A percentile compares a stretch with the other conserved stretches of the same genome.
Evolutionary conservation across 1,140 invertebrate species (phyloP).

Genomic region (Macrobrachium nipponense): DNA sequence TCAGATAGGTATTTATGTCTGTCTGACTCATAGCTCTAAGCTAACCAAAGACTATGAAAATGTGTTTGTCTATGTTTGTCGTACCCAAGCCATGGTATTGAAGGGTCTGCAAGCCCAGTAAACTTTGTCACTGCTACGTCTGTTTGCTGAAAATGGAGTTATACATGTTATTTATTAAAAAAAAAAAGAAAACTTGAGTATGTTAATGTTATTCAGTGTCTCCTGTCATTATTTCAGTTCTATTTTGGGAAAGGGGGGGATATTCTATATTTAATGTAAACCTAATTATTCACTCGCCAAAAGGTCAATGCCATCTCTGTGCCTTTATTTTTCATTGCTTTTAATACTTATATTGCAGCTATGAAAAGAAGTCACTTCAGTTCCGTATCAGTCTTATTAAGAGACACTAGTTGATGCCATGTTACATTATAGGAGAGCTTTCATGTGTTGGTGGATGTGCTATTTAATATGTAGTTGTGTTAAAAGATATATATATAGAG

Average conservation of each 20-base stretch:
- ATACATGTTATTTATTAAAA: slow-evolving; percentile 56
- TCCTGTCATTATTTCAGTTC: slow-evolving; percentile 25
- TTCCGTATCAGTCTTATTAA: slow-evolving; percentile 27
- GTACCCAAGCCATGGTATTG: slow-evolving; percentile 46
- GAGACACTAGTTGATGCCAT: slow-evolving; percentile 52
- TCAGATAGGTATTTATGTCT: slow-evolving; percentile 30
- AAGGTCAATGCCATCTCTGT: slow-evolving; percentile 60
- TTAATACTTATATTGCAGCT: slow-evolving; percentile 55
- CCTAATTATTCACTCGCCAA: slow-evolving; percentile 51
- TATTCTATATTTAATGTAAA: slow-evolving; percentile 36
- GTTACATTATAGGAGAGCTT: slow-evolving; percentile 61
- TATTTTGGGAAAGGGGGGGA: slow-evolving; percentile 45
- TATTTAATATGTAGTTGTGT: slow-evolving; percentile 62
- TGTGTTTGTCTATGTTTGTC: slow-evolving; percentile 54
- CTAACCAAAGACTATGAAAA: slow-evolving; percentile 53
- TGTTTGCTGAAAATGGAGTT: slow-evolving; percentile 46
- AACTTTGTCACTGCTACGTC: slow-evolving; percentile 39
- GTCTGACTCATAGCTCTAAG: slow-evolving; percentile 49
- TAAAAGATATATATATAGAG: slow-evolving; percentile 62
- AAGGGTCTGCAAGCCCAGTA: slow-evolving; percentile 42
- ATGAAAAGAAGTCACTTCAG: slow-evolving; percentile 41
- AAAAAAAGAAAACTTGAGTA: slow-evolving; percentile 9
- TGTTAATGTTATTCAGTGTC: slow-evolving; percentile 6
- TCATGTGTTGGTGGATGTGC: slow-evolving; percentile 61
- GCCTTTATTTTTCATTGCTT: slow-evolving; percentile 60